Evolutionary conservation across 2,113 vertebrate genomes (phyloP).

Genomic region (Eleginops maclovinus): DNA sequence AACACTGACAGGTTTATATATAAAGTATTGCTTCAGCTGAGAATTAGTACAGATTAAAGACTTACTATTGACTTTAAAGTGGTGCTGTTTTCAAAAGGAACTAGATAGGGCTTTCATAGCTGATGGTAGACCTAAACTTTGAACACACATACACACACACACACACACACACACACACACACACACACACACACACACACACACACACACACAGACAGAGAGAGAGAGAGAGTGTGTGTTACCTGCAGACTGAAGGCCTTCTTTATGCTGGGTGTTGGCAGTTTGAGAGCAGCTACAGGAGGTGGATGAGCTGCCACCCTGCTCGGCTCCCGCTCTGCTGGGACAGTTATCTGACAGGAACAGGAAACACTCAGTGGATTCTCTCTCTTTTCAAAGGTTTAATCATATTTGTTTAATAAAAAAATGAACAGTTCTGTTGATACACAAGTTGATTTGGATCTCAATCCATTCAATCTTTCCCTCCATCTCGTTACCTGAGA

Average conservation of each 20-base stretch:
- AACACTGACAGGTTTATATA: too few relatives aligned
- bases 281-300: slow-evolving; percentile 86
- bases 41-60: too few relatives aligned
- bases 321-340: slow-evolving; percentile 87
- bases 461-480: neutral
- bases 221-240: neutral
- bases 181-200: neutral
- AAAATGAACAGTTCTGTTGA: neutral
- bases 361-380: neutral
- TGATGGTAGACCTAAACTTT: too few relatives aligned
- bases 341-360: slow-evolving; percentile 79
- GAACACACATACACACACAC: neutral
- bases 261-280: slow-evolving; percentile 89
- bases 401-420: neutral
- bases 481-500: slow-evolving; percentile 84
- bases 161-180: too few relatives aligned
- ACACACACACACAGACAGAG: too few relatives aligned
- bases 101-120: too few relatives aligned
- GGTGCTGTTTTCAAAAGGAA: too few relatives aligned
- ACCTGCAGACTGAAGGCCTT: slow-evolving; percentile 93
- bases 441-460: neutral
- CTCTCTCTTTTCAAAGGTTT: neutral
- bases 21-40: too few relatives aligned
- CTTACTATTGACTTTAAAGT: too few relatives aligned
- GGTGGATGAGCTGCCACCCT: slow-evolving; percentile 77